Evolutionary conservation across 2,797 vertebrate genomes (phyloP), one percentile per base, ranked within the genome.

Genomic region (Chaunax sp.): DNA sequence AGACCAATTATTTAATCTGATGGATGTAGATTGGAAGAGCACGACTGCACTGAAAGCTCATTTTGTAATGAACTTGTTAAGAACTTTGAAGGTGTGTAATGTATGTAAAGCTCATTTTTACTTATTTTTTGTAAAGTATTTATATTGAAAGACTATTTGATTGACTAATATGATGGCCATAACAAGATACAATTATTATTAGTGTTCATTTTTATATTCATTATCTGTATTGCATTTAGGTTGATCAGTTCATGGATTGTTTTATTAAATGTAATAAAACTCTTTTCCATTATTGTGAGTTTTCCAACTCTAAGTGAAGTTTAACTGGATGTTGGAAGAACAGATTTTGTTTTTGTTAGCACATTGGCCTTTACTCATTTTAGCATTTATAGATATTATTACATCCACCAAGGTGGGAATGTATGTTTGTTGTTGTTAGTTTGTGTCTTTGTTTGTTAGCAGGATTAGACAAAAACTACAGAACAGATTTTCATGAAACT

Each of bases 51-150:
- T 46, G 74, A 44, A 69, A 88, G 70, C 58, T 81, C 55, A 57
- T 83, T 92, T 90, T 89, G 77, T 89, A 83, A 75, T 80, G 62
- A 77, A 57, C 60, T 57, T 71, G 72, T 77, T 78, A 83, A 87
- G 65, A 77, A 59, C 69, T 83, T 63, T 65, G 50, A 71, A 57
- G 65, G 67, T 70, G 72, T 68, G 71, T 60, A 54, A 79, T 81
- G 38, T 81, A 72, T 78, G 63, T 75, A 80, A 84, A 84, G 75
- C 68, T 67, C 10, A 84, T 92, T 89, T 91, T 38, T 90, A 90
- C 56, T 65, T 75, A 81, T 69, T 84, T 91, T 92, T 92, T 91
- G 77, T 90, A 90, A 91, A 63, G 72, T 89, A 83, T 91, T 89
- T 90, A 79, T 90, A 88, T 84, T 62, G 65, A 85, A 78, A 82